Evolutionary conservation across 2,113 vertebrate species (phyloP).

Genomic region (Tachuris rubrigastra): DNA sequence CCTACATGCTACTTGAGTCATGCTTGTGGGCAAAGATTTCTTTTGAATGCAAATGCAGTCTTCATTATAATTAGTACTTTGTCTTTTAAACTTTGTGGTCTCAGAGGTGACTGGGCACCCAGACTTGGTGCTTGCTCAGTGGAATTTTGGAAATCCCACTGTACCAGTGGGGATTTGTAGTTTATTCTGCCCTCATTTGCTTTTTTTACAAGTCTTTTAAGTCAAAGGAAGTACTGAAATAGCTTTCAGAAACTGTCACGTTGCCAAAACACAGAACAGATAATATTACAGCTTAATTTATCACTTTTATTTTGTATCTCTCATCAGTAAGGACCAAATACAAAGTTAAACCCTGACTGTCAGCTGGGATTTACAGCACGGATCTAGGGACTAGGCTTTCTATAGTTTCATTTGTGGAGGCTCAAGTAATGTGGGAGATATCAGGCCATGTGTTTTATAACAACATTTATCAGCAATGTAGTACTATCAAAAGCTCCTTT

Average conservation of each 20-base stretch:
- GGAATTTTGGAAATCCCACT: constrained; percentile 26
- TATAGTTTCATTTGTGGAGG: not conserved
- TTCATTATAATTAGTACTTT: constrained; percentile 15
- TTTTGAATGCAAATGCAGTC: constrained; percentile 53
- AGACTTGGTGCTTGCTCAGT: constrained; percentile 2
- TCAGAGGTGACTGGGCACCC: constrained; percentile 27
- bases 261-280: not conserved
- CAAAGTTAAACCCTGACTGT: not conserved
- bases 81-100: constrained; percentile 25
- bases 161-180: not conserved
- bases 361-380: accelerated
- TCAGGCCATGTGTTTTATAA: not conserved
- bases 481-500: not conserved
- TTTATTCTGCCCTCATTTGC: not conserved
- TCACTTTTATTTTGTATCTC: not conserved
- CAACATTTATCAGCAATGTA: not conserved
- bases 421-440: not conserved
- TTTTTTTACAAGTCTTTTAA: not conserved
- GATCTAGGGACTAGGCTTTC: not conserved
- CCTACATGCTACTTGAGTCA: constrained; percentile 43
- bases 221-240: not conserved
- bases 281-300: not conserved
- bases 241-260: not conserved
- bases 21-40: constrained; percentile 50
- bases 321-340: not conserved